A percentile compares a stretch with the other conserved stretches of the same genome.
Evolutionary conservation across 2,797 vertebrate genomes (phyloP).

Genomic region (Adrianichthys oophorus): DNA sequence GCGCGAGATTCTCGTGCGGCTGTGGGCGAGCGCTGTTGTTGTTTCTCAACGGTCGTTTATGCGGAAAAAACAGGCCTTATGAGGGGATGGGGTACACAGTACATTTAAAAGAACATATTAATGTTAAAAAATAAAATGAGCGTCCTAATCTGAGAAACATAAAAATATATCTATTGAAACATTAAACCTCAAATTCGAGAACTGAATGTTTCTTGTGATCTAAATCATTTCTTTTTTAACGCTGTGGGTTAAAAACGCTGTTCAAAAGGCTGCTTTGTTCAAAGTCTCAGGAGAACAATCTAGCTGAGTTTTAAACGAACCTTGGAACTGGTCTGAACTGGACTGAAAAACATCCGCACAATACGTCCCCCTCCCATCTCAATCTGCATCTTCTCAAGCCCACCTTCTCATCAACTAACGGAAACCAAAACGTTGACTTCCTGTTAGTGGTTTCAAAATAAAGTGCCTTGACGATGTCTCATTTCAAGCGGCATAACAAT

Average conservation of each 20-base stretch:
- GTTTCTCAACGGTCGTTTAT: neutral
- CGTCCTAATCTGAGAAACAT: no score
- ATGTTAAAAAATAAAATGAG: no score
- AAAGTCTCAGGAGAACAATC: conserved; percentile 34
- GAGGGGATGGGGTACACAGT: neutral
- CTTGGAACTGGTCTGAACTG: conserved; percentile 83
- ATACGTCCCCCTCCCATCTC: conserved; percentile 15
- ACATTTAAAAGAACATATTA: neutral
- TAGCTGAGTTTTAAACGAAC: conserved; percentile 41
- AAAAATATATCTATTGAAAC: no score
- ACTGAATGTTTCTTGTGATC: no score
- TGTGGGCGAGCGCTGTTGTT: conserved; percentile 3
- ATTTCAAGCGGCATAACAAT: neutral
- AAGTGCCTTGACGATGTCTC: neutral
- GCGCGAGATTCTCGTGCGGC: conserved; percentile 58
- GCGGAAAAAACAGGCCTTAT: neutral
- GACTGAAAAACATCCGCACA: conserved; percentile 70
- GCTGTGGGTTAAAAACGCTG: no score
- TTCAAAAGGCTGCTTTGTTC: no score
- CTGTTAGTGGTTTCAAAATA: conserved; percentile 9
- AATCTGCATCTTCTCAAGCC: conserved; percentile 41
- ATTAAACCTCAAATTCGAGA: no score
- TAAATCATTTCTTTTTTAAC: no score
- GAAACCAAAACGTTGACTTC: fast-evolving
- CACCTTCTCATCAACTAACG: neutral